Evolutionary conservation across 1,140 invertebrate genomes (phyloP), one percentile per base, ranked within the genome.

Genomic region (Bombus sylvicola): DNA sequence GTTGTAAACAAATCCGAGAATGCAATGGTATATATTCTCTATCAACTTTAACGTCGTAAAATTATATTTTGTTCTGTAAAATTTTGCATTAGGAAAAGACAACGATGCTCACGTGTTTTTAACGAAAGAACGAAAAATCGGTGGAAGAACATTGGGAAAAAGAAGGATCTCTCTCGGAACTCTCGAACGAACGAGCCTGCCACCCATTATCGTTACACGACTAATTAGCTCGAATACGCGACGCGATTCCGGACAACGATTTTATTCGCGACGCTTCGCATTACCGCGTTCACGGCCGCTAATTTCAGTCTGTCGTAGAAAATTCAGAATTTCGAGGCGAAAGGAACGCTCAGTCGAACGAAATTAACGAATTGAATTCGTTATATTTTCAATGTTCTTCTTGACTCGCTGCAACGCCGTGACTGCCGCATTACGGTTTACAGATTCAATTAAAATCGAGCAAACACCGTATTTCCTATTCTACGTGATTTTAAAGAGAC

Each of bases 301-400:
- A 41, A 64, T 31, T 64, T 64, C 10, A 22, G 1, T 4, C 43
- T 34, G 22, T n/a, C 31, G 41, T 25, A 5, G 39, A n/a, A 74
- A 75, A 75, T 31, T 47, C 41, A 22, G 22, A 74, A 74, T 71
- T 37, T 28, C 37, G 22, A n/a, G 25, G 25, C 37, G 69, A 41
- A 72, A n/a, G 12, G 64, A 71, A 39, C 28, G 25, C 28, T 2
- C 69, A 28, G 2, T 31, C 31, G 31, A 75, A 75, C 25, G 73
- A 75, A 53, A 75, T 75, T 75, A 53, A 43, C 47, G 73, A 31
- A 15, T 41, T 53, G 73, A 75, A 53, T 75, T 75, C 43, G 73
- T 75, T 53, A 25, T 47, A 34, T 34, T 22, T 62, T 31, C 41
- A 4, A n/a, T 53, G 43, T 75, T 34, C 18, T 15, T 53, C 73